A percentile compares a stretch with the other conserved stretches of the same genome.
Conservation (phyloP, 1,140 invertebrate species). For the Spodoptera litura region DNA sequence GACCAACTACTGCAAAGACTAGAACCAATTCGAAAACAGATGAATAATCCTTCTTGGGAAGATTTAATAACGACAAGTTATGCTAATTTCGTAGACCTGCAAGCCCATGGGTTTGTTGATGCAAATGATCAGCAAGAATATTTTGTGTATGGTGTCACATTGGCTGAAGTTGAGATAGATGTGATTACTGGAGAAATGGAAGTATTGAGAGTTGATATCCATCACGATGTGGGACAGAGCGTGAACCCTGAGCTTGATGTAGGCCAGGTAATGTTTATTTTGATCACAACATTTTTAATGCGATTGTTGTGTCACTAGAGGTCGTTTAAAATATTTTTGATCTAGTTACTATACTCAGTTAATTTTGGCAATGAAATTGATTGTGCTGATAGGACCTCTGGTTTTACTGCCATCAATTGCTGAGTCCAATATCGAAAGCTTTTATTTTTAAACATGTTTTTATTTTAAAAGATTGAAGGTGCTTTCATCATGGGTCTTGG, state of each 20-base stretch:
- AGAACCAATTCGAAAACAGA: slow-evolving; percentile 86
- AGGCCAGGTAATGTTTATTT: slow-evolving; percentile 88
- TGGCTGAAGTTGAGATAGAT: slow-evolving; percentile 92
- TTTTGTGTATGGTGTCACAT: slow-evolving; percentile 86
- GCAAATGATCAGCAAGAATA: slow-evolving; percentile 86
- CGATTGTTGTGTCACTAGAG: not conserved
- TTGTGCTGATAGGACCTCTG: no score
- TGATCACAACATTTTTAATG: not conserved
- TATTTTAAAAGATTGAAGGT: slow-evolving; percentile 88
- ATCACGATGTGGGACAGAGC: slow-evolving; percentile 91
- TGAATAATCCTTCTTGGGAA: slow-evolving; percentile 88
- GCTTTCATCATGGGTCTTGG: slow-evolving; percentile 95
- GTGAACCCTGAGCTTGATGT: slow-evolving; percentile 92
- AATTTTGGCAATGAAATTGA: not conserved
- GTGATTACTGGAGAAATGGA: slow-evolving; percentile 92
- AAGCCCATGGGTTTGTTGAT: slow-evolving; percentile 84
- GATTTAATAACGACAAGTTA: slow-evolving; percentile 87
- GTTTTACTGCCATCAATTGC: no score
- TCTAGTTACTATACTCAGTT: not conserved
- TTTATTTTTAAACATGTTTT: not conserved
- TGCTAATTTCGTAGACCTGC: slow-evolving; percentile 87
- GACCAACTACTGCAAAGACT: slow-evolving; percentile 85
- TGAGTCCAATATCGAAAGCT: not conserved
- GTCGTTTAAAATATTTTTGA: no score
- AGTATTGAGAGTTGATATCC: slow-evolving; percentile 90